Conservation (phyloP, 2,797 vertebrate genomes). For the Jordanella pulchra region DNA sequence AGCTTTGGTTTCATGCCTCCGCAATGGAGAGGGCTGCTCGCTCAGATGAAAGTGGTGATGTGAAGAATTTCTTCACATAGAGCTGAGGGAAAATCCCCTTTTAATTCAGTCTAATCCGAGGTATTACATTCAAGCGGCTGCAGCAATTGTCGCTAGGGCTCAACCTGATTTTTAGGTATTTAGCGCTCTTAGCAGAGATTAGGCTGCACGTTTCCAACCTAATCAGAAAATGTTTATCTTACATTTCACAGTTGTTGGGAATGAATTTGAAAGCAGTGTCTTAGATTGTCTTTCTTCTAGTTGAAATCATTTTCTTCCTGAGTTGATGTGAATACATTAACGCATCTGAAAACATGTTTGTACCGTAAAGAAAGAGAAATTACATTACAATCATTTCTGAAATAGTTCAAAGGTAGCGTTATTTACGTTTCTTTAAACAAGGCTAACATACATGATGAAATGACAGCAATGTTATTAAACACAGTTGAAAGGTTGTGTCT, state of each 20-base stretch:
- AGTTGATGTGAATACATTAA: constrained; percentile 4
- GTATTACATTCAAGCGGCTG: constrained; percentile 46
- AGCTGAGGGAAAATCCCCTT: constrained; percentile 52
- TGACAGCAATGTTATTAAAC: neutral
- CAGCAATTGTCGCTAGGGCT: constrained; percentile 54
- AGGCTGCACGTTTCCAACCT: constrained; percentile 26
- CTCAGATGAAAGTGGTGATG: constrained; percentile 50
- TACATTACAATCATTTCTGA: neutral
- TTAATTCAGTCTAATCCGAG: constrained; percentile 57
- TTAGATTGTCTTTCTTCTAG: constrained; percentile 25
- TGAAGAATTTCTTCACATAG: constrained; percentile 46
- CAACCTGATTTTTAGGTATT: constrained; percentile 60
- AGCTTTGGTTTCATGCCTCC: constrained; percentile 47
- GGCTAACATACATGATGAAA: neutral
- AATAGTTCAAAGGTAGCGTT: neutral
- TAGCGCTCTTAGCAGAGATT: constrained; percentile 30
- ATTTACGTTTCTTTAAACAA: neutral
- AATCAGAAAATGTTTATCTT: constrained; percentile 43
- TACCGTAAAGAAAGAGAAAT: neutral
- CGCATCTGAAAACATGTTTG: neutral
- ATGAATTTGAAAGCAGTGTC: constrained; percentile 21
- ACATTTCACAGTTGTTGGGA: constrained; percentile 22
- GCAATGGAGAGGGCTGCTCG: constrained; percentile 37
- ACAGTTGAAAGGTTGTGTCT: neutral
- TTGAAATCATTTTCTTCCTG: constrained; percentile 3